Base-by-base conservation (phyloP, 2,888 invertebrate species). In the Camponotus fellah region DNA sequence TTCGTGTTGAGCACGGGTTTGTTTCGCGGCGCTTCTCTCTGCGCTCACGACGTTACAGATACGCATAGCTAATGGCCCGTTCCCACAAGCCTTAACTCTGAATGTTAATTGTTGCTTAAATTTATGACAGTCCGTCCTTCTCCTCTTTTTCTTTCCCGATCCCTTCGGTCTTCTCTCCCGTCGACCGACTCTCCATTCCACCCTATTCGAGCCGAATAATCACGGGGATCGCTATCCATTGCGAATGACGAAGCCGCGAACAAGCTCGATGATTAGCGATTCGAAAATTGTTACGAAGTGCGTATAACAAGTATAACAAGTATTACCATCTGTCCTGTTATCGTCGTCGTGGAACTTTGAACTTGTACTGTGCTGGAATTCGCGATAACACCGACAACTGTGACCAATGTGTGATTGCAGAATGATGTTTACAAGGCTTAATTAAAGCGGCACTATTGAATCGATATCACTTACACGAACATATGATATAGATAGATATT, bases 71-170 rank as follows among this genome's bases (percentile, higher is more conserved):
- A 80, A 80, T 80, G 84, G 86, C 34, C 91, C 92, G 93, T 94
- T 93, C 93, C 93, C 93, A 94, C 92, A 89, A 88, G 75, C 89
- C 90, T 80, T 71, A 88, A 90, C 92, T 92, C 89, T 87, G 91
- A 93, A 94, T 93, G 93, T 94, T 94, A 94, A 94, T 94, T 94
- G 93, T 94, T 94, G 92, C 91, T 94, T 93, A 92, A 94, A 94
- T 94, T 94, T 94, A 94, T 94, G 93, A 93, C 92, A 93, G 92
- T 87, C 89, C 89, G 89, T 83, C 85, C 84, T 65, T 46, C 79
- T 66, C 76, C 77, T 62, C 82, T 69, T 34, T 76, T 68, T 66
- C 62, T 69, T 74, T 85, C 37, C 68, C 82, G 85, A 66, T 58
- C 82, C 72, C 58, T 80, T 37, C 74, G 65, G 65, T 81, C 75